Conservation (phyloP, 2,113 vertebrate genomes). For the Dasypus novemcinctus region DNA sequence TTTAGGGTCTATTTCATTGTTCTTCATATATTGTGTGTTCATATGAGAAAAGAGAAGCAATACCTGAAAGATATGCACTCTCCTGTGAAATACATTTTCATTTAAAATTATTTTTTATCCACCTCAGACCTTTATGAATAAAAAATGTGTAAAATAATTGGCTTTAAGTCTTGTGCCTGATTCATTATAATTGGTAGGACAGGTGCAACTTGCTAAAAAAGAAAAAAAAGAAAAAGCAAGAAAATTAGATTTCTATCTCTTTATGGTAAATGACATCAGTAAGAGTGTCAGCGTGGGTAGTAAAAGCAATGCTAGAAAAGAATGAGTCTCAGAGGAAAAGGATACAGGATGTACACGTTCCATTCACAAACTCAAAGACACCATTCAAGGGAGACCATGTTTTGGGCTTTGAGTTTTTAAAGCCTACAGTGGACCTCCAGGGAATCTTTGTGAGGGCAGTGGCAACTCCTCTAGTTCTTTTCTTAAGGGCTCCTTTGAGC, state of each 20-base stretch:
- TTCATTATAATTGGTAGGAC: background rate
- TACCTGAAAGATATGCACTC: background rate
- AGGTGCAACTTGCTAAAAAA: background rate
- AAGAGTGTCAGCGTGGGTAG: background rate
- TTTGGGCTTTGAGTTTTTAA: background rate
- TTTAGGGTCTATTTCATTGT: background rate
- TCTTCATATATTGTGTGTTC: background rate
- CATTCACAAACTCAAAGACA: background rate
- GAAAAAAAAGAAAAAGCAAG: background rate
- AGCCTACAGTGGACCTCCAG: background rate
- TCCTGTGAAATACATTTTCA: background rate
- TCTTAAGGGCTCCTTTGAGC: background rate
- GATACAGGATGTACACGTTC: background rate
- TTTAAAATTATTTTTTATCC: constrained; percentile 27
- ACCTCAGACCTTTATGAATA: background rate
- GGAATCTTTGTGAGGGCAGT: background rate
- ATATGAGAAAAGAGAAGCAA: background rate
- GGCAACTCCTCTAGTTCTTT: background rate
- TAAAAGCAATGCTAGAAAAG: background rate
- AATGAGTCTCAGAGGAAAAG: background rate
- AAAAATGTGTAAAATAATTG: background rate
- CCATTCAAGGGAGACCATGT: background rate
- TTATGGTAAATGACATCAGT: background rate
- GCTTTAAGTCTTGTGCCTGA: background rate
- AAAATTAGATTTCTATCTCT: background rate